Evolutionary conservation across 2,113 vertebrate genomes (phyloP), one percentile per base, ranked within the genome.

Genomic region (Podilymbus podiceps): DNA sequence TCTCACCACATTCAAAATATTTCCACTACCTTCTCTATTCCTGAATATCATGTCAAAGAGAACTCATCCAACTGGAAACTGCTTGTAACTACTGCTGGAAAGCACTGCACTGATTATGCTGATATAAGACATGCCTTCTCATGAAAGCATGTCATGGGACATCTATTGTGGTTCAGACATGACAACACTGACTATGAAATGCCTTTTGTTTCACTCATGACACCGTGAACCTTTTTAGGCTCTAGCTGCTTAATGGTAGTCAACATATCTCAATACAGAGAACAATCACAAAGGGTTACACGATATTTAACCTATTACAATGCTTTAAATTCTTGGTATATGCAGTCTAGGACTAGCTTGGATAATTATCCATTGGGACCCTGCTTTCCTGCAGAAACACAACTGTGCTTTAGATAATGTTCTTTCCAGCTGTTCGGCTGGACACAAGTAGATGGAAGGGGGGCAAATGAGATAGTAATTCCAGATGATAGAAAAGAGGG

Each of bases 391-490:
- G 76, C 75, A 94, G 85, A 91, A 97, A 91, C 79, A 93, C 79
- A 95, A 96, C 90, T 93, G 62, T 77, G 85, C 69, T 86, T 72
- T 93, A 71, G 79, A 88, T 96, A 97, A 97, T 97, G 91, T 59
- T 85, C 85, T 95, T 97, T 95, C 95, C 96, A 97, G 95, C 90
- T 97, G 97, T 91, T 94, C 95, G 95, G 89, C 95, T 96, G 94
- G 94, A 93, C 85, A 90, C 2, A 23, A 92, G 87, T 52, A 86
- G 82, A 89, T 62, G 64, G 82, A 91, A 92, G 62, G 79, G 66
- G 35, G 90, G 66, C 35, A 96, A 95, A 95, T 52, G 53, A 92
- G 86, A 93, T 16, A 97, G 88, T 85, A 95, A 96, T 96, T 97
- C 95, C 96, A 95, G 87, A 94, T 90, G 95, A 96, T 46, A 94